phyloP scores from a whole-genome alignment of 2,113 vertebrate genomes.

The Colossoma macropomum region DNA sequence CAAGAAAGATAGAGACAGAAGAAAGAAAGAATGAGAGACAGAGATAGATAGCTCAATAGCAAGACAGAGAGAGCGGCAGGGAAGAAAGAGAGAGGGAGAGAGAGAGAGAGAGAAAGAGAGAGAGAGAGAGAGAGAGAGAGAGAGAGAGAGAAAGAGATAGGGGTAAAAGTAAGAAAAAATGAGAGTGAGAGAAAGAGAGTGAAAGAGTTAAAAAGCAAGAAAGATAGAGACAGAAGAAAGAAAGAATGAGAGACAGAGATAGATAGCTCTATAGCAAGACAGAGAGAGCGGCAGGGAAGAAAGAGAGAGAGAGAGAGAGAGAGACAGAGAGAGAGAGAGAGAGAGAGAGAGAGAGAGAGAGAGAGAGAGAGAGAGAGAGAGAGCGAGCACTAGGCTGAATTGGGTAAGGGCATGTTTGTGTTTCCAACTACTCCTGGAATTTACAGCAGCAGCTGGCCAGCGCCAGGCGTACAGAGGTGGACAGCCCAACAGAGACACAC shows the following conservation, averaged over 20 bases:
- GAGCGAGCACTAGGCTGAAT: constrained; percentile 53
- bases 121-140: background rate
- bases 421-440: constrained; percentile 80
- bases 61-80: background rate
- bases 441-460: constrained; percentile 73
- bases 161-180: background rate
- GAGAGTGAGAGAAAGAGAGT: constrained; percentile 7
- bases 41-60: too few species aligned
- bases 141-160: background rate
- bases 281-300: constrained; percentile 8
- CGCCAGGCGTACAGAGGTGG: constrained; percentile 66
- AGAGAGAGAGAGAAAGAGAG: background rate
- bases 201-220: background rate
- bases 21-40: background rate
- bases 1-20: background rate
- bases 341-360: constrained; percentile 35
- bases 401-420: constrained; percentile 75
- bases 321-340: background rate
- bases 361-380: constrained; percentile 16
- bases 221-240: background rate
- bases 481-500: constrained; percentile 67
- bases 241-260: background rate
- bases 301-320: background rate
- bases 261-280: background rate
- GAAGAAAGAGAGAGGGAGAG: background rate